Percentiles rank a stretch among this genome's conserved stretches.
Evolutionary conservation across 1,140 invertebrate species (phyloP).

Genomic region (Drosophila miranda): DNA sequence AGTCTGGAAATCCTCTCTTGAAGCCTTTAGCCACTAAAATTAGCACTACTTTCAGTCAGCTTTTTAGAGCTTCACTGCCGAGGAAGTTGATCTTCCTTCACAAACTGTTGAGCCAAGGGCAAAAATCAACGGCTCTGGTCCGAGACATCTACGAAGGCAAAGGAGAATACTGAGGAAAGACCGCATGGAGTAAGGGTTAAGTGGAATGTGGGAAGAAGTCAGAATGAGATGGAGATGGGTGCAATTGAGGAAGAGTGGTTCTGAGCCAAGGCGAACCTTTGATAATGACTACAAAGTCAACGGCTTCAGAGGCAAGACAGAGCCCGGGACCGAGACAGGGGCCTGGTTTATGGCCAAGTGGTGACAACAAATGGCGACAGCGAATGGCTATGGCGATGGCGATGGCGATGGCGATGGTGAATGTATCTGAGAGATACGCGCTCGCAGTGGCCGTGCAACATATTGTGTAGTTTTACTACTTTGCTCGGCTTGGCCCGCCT

Average conservation of each 20-base stretch:
- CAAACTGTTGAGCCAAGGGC: conserved; percentile 18
- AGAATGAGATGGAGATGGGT: neutral
- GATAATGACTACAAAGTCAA: conserved; percentile 67
- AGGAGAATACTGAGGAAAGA: neutral
- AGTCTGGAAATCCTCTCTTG: no score
- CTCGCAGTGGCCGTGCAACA: conserved; percentile 21
- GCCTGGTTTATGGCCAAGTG: conserved; percentile 35
- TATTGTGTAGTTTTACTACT: conserved; percentile 38
- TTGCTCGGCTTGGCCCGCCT: neutral
- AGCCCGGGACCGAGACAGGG: neutral
- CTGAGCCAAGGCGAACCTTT: conserved; percentile 27
- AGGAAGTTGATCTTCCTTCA: conserved; percentile 31
- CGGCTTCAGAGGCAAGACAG: conserved; percentile 1
- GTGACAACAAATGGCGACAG: conserved; percentile 10
- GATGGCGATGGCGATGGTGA: conserved; percentile 5
- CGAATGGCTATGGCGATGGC: conserved; percentile 1
- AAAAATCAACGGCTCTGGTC: conserved; percentile 5
- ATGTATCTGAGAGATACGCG: conserved; percentile 40
- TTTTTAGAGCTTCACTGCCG: neutral
- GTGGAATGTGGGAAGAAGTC: neutral
- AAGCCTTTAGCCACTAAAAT: no score
- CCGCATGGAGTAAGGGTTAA: neutral
- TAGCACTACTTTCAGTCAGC: no score
- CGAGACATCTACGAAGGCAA: conserved; percentile 10
- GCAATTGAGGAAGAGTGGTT: neutral